Percentiles rank a stretch among this genome's conserved stretches.
Conservation (phyloP, 2,888 invertebrate genomes). For the Eupithecia dodoneata region DNA sequence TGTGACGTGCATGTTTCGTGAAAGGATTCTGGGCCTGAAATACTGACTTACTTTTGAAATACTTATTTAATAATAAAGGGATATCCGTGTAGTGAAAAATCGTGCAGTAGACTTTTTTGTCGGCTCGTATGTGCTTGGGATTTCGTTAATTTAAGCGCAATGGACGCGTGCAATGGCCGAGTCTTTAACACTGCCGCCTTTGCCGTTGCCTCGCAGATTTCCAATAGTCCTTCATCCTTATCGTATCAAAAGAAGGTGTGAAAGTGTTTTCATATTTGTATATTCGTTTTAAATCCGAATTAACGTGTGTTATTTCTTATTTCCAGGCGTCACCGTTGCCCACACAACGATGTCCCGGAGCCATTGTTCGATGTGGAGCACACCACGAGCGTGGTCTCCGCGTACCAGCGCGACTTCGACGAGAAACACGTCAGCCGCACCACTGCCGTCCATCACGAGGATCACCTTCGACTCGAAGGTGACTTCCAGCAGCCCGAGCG, state of each 20-base stretch:
- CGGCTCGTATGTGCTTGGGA: slow-evolving; percentile 46
- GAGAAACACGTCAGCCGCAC: slow-evolving; percentile 86
- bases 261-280: slow-evolving; percentile 17
- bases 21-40: slow-evolving; percentile 25
- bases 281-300: not conserved
- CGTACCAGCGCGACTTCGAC: slow-evolving; percentile 87
- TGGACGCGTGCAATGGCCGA: slow-evolving; percentile 79
- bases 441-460: slow-evolving; percentile 85
- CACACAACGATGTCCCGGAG: slow-evolving; percentile 87
- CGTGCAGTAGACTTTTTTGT: slow-evolving; percentile 50
- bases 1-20: slow-evolving; percentile 21
- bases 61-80: slow-evolving; percentile 20
- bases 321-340: slow-evolving; percentile 92
- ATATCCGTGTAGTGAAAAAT: slow-evolving; percentile 49
- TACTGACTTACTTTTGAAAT: slow-evolving; percentile 13
- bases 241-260: slow-evolving; percentile 76
- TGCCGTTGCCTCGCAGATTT: slow-evolving; percentile 70
- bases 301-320: slow-evolving; percentile 11
- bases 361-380: slow-evolving; percentile 84
- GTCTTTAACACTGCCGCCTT: slow-evolving; percentile 74
- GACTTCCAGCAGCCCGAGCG: slow-evolving; percentile 85
- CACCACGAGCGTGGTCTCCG: slow-evolving; percentile 83
- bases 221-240: slow-evolving; percentile 73
- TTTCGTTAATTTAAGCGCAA: slow-evolving; percentile 57
- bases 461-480: slow-evolving; percentile 89